A percentile compares a stretch with the other conserved stretches of the same genome.
phyloP scores from a whole-genome alignment of 2,888 invertebrate species.

The Drosophila paramelanica region DNA sequence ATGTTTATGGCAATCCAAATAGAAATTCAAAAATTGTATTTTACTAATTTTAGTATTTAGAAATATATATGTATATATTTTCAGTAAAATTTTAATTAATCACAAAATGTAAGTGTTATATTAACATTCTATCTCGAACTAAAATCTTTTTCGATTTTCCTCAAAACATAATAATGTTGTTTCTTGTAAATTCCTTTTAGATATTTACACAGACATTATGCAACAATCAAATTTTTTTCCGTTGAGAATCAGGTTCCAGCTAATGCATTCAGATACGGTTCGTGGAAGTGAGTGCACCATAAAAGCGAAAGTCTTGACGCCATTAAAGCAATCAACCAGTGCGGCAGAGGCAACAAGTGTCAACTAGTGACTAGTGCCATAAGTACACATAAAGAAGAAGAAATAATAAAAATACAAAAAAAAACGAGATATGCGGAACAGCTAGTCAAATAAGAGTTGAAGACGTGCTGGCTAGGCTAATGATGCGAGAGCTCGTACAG shows the following conservation, averaged over 20 bases:
- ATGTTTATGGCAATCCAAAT: too few species aligned
- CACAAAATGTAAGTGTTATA: too few species aligned
- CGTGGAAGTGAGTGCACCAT: constrained; percentile 71
- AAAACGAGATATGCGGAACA: constrained; percentile 21
- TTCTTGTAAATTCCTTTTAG: neutral
- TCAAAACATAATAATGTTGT: too few species aligned
- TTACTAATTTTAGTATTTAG: too few species aligned
- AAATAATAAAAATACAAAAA: constrained; percentile 19
- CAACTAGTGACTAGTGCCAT: constrained; percentile 78
- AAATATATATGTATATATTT: too few species aligned
- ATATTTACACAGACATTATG: constrained; percentile 18
- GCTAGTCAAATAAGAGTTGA: constrained; percentile 49
- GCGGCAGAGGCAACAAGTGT: constrained; percentile 62
- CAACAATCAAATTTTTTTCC: constrained; percentile 20
- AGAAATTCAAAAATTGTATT: too few species aligned
- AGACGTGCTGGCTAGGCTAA: constrained; percentile 24
- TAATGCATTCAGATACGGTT: constrained; percentile 55
- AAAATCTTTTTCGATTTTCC: too few species aligned
- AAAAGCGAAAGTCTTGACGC: constrained; percentile 81
- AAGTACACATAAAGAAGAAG: constrained; percentile 61
- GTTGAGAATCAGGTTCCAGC: constrained; percentile 31
- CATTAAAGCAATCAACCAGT: constrained; percentile 69
- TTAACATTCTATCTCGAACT: too few species aligned
- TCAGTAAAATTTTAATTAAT: too few species aligned
- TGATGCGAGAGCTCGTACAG: constrained; percentile 20